Evolutionary conservation across 2,113 vertebrate species (phyloP).

Genomic region (Ceuthmochares aereus): DNA sequence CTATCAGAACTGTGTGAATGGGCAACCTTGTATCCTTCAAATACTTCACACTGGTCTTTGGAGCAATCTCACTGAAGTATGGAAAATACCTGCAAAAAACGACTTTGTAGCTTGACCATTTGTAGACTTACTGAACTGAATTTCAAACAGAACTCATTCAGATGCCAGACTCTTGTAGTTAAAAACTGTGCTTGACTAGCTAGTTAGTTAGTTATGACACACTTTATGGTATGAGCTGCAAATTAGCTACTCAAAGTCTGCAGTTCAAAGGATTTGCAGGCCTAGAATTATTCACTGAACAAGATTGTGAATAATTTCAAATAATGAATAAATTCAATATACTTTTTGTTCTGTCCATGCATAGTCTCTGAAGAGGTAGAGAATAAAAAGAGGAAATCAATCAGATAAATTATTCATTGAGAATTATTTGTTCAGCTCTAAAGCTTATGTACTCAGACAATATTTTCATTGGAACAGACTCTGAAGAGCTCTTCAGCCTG

Average conservation of each 20-base stretch:
- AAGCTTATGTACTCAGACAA: conserved; percentile 73
- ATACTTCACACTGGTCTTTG: not conserved
- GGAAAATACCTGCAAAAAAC: conserved; percentile 29
- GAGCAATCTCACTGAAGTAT: not conserved
- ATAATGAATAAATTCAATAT: conserved; percentile 74
- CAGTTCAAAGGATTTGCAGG: conserved; percentile 61
- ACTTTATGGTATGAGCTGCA: conserved; percentile 51
- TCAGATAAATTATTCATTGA: conserved; percentile 72
- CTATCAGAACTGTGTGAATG: not conserved
- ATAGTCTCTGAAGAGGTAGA: conserved; percentile 53
- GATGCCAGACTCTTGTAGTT: conserved; percentile 57
- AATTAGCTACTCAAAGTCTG: conserved; percentile 61
- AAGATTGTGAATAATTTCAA: conserved; percentile 73
- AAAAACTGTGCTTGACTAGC: conserved; percentile 45
- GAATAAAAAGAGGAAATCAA: conserved; percentile 70
- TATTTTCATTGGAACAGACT: conserved; percentile 72
- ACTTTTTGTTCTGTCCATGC: conserved; percentile 64
- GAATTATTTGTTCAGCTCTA: conserved; percentile 75
- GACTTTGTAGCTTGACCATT: conserved; percentile 42
- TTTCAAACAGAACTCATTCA: conserved; percentile 54
- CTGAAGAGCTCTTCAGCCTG: conserved; percentile 72
- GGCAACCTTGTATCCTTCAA: not conserved
- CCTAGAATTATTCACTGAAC: conserved; percentile 72
- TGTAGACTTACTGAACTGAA: conserved; percentile 23
- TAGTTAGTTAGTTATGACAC: conserved; percentile 50